Base-by-base conservation (phyloP, 2,113 vertebrate species). In the Oryzias javanicus region DNA sequence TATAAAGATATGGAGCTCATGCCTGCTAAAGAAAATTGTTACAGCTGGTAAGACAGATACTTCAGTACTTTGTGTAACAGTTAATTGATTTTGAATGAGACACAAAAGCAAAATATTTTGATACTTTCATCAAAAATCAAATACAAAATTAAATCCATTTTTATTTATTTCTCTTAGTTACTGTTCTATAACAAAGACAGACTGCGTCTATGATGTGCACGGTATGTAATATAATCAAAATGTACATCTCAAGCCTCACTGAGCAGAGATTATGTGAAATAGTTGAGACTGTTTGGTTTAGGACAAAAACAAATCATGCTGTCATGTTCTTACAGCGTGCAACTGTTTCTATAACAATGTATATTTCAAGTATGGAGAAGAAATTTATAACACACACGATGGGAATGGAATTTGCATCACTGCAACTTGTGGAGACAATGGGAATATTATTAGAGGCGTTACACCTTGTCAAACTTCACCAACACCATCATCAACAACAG, bases 311-410 rank as follows among this genome's bases (percentile, higher is more conserved):
- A 2, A 19, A 15, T 44, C 41, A 2, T 13, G 16, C 4, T 57
- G 0, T 45, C 4, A 20, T 42, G n/a, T 0, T 61, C 51, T 84
- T 71, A 41, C 78, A 96, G 95, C 81, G 57, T 97, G 95, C 5
- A 4, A 51, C 49, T 97, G 95, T 68, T 41, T 2, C 61, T 94
- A 94, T 3, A 67, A 81, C 0, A 92, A 90, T 0, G 55, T 3
- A 18, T 76, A 0, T 5, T 94, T 90, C 74, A 52, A 51, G 0
- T 86, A 88, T 0, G 80, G 81, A 1, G 85, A 89, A 0, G 67
- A 64, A 42, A 78, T 96, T 54, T 96, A 96, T 74, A 35, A 86
- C 16, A 95, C 92, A 0, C 81, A 91, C 0, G 94, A 96, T 3
- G 94, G 94, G 42, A 81, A 68, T 4, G 93, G 91, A 18, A 81